A percentile compares a stretch with the other conserved stretches of the same genome.
Evolutionary conservation across 1,140 invertebrate species (phyloP).

Genomic region (Pogonus chalceus): DNA sequence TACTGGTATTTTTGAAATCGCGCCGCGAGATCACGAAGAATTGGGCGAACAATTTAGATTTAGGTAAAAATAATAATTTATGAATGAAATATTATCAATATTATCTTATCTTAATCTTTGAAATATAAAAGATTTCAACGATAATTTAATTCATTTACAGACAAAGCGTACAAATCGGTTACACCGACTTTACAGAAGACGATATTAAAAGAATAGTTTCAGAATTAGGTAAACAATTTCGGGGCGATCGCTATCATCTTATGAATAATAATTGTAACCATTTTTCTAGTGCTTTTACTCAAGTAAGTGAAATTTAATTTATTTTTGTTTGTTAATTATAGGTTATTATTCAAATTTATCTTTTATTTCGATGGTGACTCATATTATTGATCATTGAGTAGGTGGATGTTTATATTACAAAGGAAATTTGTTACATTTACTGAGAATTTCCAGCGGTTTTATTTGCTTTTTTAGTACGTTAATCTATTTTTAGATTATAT

Average conservation of each 20-base stretch:
- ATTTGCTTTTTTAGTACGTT: no score
- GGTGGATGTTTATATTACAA: no score
- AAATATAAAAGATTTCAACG: no score
- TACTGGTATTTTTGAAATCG: conserved; percentile 91
- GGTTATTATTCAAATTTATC: conserved; percentile 4
- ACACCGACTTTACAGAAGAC: conserved; percentile 92
- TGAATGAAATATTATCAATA: conserved; percentile 7
- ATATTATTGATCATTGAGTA: neutral
- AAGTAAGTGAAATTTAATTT: conserved; percentile 49
- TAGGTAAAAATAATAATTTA: conserved; percentile 49
- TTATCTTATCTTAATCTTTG: no score
- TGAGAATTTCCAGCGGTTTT: no score
- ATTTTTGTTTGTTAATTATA: conserved; percentile 14
- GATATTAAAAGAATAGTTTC: conserved; percentile 85
- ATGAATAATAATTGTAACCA: conserved; percentile 99
- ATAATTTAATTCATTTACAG: conserved; percentile 49
- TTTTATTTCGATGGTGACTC: conserved; percentile 12
- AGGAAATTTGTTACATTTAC: no score
- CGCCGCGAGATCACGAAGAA: conserved; percentile 87
- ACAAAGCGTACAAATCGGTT: conserved; percentile 92
- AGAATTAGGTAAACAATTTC: conserved; percentile 92
- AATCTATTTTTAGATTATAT: no score
- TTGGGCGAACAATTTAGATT: conserved; percentile 97
- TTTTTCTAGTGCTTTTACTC: conserved; percentile 84
- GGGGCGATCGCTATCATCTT: conserved; percentile 94